Conservation (phyloP, 2,888 invertebrate genomes). For the Sminthurinus aureus region DNA sequence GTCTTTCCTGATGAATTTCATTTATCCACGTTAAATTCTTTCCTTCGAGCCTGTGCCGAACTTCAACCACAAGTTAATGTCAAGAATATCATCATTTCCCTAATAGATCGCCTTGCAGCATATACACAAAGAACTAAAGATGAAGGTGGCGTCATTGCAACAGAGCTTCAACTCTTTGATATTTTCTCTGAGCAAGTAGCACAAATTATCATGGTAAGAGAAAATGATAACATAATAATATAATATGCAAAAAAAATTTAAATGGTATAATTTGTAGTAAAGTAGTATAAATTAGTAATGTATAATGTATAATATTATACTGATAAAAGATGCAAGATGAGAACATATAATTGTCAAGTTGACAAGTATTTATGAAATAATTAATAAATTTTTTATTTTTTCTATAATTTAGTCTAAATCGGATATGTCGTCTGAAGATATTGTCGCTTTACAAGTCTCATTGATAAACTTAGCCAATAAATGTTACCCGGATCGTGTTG, state of each 20-base stretch:
- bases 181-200: slow-evolving; percentile 98
- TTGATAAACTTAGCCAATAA: slow-evolving; percentile 93
- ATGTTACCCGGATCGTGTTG: slow-evolving; percentile 92
- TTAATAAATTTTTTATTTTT: slow-evolving; percentile 13
- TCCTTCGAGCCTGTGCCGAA: slow-evolving; percentile 96
- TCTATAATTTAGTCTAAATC: slow-evolving; percentile 75
- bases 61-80: slow-evolving; percentile 95
- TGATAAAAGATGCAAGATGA: too few relatives aligned
- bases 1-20: slow-evolving; percentile 99
- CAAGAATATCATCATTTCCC: slow-evolving; percentile 95
- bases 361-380: not conserved
- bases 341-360: slow-evolving; percentile 13
- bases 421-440: slow-evolving; percentile 96
- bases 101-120: slow-evolving; percentile 89
- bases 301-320: too few relatives aligned
- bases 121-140: slow-evolving; percentile 81
- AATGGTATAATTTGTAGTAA: too few relatives aligned
- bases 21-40: slow-evolving; percentile 91
- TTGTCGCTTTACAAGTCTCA: slow-evolving; percentile 93
- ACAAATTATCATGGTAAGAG: slow-evolving; percentile 83
- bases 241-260: too few relatives aligned
- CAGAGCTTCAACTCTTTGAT: slow-evolving; percentile 94
- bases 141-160: slow-evolving; percentile 71
- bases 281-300: too few relatives aligned
- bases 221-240: too few relatives aligned